phyloP scores from a whole-genome alignment of 2,888 invertebrate species.

The Elysia crispata region DNA sequence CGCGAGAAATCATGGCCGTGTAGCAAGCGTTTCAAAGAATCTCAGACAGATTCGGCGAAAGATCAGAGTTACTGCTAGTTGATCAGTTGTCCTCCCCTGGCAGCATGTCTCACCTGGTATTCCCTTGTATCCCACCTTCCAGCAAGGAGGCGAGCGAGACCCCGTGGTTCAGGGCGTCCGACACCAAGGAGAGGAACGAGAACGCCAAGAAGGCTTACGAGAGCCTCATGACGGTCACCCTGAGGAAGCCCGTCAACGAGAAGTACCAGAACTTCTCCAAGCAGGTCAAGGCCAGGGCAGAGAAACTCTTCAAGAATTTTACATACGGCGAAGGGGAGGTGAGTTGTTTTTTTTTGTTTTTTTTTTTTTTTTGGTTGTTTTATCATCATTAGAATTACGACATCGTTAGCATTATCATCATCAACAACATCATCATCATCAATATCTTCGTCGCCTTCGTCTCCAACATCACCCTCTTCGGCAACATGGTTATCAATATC shows the following conservation, averaged over 20 bases:
- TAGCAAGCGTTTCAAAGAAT: no score
- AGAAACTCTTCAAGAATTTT: slow-evolving; percentile 65
- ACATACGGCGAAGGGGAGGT: slow-evolving; percentile 76
- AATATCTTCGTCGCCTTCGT: slow-evolving; percentile 89
- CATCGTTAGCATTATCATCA: no score
- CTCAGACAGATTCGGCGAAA: no score
- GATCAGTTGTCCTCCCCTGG: no score
- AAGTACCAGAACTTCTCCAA: slow-evolving; percentile 73
- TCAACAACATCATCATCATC: no score
- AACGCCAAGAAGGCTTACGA: slow-evolving; percentile 78
- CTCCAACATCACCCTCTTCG: slow-evolving; percentile 83
- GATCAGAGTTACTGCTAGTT: no score
- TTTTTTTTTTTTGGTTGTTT: no score
- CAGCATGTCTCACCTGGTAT: no score
- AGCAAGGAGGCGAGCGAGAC: slow-evolving; percentile 76
- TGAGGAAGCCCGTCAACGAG: slow-evolving; percentile 74
- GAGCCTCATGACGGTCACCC: slow-evolving; percentile 75
- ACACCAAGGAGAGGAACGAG: slow-evolving; percentile 88
- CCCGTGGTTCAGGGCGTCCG: slow-evolving; percentile 92
- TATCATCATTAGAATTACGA: no score
- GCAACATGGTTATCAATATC: slow-evolving; percentile 88
- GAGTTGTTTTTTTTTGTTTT: no score
- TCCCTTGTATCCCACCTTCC: neutral
- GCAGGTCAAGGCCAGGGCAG: slow-evolving; percentile 73
- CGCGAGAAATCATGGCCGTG: no score